A percentile compares a stretch with the other conserved stretches of the same genome.
phyloP scores from a whole-genome alignment of 2,113 vertebrate species.

The Tympanuchus pallidicinctus region DNA sequence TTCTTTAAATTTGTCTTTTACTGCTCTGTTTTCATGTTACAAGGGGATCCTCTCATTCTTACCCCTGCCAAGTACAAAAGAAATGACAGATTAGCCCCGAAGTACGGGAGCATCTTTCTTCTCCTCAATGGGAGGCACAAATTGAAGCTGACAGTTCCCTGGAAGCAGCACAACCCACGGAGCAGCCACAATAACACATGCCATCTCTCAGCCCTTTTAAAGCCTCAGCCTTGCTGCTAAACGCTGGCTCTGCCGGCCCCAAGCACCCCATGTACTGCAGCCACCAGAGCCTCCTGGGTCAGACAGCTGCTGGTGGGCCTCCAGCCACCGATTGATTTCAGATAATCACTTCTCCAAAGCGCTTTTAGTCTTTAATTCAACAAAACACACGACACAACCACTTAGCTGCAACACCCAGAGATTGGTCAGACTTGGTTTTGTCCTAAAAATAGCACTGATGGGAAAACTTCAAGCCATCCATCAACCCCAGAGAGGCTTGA shows the following conservation, averaged over 20 bases:
- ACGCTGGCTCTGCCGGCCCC: neutral
- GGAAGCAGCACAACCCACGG: conserved; percentile 12
- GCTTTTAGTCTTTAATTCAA: neutral
- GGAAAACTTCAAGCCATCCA: neutral
- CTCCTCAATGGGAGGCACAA: conserved; percentile 43
- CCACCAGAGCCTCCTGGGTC: conserved; percentile 1
- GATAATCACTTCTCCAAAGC: neutral
- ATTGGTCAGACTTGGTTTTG: neutral
- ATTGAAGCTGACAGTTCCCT: conserved; percentile 66
- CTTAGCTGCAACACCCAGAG: neutral
- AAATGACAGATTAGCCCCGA: neutral
- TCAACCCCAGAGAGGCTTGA: neutral
- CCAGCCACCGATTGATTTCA: neutral
- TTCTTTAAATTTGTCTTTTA: neutral
- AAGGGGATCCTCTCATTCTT: conserved; percentile 1
- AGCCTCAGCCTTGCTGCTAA: conserved; percentile 32
- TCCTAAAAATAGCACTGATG: neutral
- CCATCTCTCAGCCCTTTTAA: conserved; percentile 40
- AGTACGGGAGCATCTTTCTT: neutral
- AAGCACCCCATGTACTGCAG: neutral
- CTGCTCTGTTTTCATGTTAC: neutral
- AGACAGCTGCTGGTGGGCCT: neutral
- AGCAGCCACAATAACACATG: conserved; percentile 41
- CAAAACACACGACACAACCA: neutral
- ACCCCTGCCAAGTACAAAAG: neutral